Conservation (phyloP, 2,113 vertebrate species). For the Chlorodrepanis virens region DNA sequence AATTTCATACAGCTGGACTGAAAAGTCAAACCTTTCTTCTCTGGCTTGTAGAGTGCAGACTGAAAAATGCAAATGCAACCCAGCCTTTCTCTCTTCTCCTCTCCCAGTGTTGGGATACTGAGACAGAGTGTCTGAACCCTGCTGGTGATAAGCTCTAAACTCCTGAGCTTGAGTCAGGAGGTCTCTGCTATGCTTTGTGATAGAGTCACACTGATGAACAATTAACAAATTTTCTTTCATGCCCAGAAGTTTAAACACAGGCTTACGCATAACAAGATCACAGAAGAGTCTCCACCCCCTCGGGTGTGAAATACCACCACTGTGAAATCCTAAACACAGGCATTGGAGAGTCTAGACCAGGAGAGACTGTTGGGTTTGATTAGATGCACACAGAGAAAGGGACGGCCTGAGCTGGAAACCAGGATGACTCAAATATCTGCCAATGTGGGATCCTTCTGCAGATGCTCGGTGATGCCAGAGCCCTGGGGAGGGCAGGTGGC, state of each 20-base stretch:
- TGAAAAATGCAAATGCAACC: not conserved
- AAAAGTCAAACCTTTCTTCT: not conserved
- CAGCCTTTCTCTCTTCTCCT: not conserved
- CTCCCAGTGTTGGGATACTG: not conserved
- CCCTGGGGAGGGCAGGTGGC: not conserved
- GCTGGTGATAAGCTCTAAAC: not conserved
- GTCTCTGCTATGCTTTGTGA: not conserved
- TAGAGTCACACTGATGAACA: not conserved
- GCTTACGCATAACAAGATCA: not conserved
- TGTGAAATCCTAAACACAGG: not conserved
- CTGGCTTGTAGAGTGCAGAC: not conserved
- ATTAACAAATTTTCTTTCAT: not conserved
- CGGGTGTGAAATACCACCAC: not conserved
- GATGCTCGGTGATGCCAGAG: not conserved
- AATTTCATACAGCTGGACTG: not conserved
- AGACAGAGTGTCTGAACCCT: not conserved
- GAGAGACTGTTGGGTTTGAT: not conserved
- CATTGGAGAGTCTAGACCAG: not conserved
- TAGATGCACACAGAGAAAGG: not conserved
- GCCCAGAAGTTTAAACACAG: not conserved
- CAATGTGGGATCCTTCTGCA: not conserved
- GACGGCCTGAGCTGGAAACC: not conserved
- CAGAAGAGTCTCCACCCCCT: not conserved
- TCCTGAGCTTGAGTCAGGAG: not conserved
- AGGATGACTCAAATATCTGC: not conserved